These are phyloP conservation scores for Gymnoscopelus microlampas DNA, from an alignment of 2,797 vertebrate genomes.

Conservation along the genomic window DNA sequence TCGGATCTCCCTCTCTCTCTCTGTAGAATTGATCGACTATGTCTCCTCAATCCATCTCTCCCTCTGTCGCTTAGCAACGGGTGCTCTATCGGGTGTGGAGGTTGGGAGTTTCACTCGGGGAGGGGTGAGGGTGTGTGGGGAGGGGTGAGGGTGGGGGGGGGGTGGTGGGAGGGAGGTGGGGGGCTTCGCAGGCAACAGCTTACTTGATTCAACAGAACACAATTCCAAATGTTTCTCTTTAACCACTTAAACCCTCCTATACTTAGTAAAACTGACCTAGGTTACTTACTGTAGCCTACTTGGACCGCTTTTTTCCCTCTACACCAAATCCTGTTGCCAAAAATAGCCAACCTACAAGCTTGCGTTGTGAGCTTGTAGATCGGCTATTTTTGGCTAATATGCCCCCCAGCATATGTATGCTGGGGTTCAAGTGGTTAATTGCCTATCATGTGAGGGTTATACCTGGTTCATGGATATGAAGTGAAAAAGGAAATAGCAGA, in stretches of 20 bases:
- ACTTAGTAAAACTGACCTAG: too few relatives aligned
- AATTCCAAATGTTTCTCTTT: constrained; percentile 60
- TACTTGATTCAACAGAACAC: constrained; percentile 65
- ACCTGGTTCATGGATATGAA: constrained; percentile 34
- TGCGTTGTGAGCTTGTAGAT: too few relatives aligned
- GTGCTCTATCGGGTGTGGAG: constrained; percentile 84
- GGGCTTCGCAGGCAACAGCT: constrained; percentile 63
- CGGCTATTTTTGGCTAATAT: too few relatives aligned
- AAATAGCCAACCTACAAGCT: too few relatives aligned
- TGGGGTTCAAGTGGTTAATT: constrained; percentile 19
- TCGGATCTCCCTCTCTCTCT: constrained; percentile 64
- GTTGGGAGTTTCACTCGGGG: constrained; percentile 76
- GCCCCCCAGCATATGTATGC: too few relatives aligned
- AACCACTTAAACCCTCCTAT: too few relatives aligned
- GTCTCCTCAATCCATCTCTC: constrained; percentile 88
- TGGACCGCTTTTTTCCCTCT: too few relatives aligned
- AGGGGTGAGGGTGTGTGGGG: constrained; percentile 54
- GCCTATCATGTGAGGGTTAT: constrained; percentile 42
- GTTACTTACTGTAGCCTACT: too few relatives aligned
- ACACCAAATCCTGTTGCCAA: too few relatives aligned
- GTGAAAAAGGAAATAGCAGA: constrained; percentile 5
- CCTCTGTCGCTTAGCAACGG: constrained; percentile 87
- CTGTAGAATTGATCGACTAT: constrained; percentile 87
- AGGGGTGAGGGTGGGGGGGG: constrained; percentile 43
- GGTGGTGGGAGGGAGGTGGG: constrained; percentile 3